Evolutionary conservation across 2,888 invertebrate genomes (phyloP).

Genomic region (Cataglyphis albicans): DNA sequence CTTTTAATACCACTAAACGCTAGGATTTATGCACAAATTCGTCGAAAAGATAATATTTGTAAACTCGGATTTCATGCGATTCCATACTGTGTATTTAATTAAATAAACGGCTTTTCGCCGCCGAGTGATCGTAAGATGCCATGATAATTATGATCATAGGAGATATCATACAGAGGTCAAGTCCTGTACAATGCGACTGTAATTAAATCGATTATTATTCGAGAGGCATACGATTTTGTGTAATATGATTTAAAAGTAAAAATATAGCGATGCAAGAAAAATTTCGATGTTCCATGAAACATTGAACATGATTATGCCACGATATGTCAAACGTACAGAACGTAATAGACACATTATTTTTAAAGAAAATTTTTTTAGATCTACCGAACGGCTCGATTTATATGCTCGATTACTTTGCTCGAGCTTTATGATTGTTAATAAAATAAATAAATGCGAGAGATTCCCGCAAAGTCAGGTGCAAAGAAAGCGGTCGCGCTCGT

Average conservation of each 20-base stretch:
- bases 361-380: neutral
- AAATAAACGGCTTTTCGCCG: constrained; percentile 34
- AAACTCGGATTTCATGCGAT: constrained; percentile 36
- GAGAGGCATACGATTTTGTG: neutral
- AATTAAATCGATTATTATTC: constrained; percentile 20
- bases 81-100: constrained; percentile 30
- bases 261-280: neutral
- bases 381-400: neutral
- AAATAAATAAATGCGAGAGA: neutral
- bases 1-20: constrained; percentile 55
- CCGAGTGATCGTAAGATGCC: constrained; percentile 10
- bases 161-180: neutral
- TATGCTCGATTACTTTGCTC: neutral
- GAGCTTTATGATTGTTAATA: neutral
- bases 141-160: constrained; percentile 38
- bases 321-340: neutral
- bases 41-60: constrained; percentile 52
- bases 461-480: constrained; percentile 16
- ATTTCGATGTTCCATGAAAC: neutral
- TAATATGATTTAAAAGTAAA: neutral
- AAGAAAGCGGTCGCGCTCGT: constrained; percentile 45
- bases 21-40: constrained; percentile 51
- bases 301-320: neutral
- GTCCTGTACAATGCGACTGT: neutral
- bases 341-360: neutral